Evolutionary conservation across 2,888 invertebrate genomes (phyloP).

Genomic region (Diplazon laetatorius): DNA sequence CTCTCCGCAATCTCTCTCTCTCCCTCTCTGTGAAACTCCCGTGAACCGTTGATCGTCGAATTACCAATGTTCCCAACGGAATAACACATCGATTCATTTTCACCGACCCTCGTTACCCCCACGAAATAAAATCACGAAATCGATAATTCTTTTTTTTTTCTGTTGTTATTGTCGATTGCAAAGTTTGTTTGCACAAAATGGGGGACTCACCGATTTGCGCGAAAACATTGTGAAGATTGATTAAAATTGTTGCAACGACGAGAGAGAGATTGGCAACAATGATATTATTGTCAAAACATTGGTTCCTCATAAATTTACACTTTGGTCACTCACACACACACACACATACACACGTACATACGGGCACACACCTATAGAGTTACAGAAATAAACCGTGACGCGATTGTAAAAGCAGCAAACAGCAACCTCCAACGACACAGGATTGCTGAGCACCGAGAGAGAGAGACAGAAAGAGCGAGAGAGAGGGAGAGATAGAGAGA

Average conservation of each 20-base stretch:
- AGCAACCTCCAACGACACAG: constrained; percentile 41
- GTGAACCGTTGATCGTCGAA: constrained; percentile 55
- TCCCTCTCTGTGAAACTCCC: constrained; percentile 33
- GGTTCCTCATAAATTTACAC: too few relatives aligned
- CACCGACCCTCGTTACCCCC: constrained; percentile 3
- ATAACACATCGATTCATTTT: constrained; percentile 35
- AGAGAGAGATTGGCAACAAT: too few relatives aligned
- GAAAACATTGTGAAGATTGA: too few relatives aligned
- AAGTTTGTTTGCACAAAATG: too few relatives aligned
- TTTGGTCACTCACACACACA: too few relatives aligned
- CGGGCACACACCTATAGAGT: constrained; percentile 1
- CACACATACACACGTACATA: too few relatives aligned
- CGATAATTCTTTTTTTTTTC: too few relatives aligned
- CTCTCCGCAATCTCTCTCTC: constrained; percentile 7
- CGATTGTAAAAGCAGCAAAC: constrained; percentile 39
- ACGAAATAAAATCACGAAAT: too few relatives aligned
- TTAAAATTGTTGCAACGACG: too few relatives aligned
- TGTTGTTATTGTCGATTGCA: too few relatives aligned
- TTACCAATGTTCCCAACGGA: constrained; percentile 42
- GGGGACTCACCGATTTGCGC: too few relatives aligned
- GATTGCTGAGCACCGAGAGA: constrained; percentile 6
- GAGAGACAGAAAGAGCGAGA: constrained; percentile 43
- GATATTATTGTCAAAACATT: too few relatives aligned
- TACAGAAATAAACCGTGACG: constrained; percentile 61
- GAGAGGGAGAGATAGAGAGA: constrained; percentile 14